Conservation (phyloP, 2,888 invertebrate genomes). For the Ptilodon capucinus region DNA sequence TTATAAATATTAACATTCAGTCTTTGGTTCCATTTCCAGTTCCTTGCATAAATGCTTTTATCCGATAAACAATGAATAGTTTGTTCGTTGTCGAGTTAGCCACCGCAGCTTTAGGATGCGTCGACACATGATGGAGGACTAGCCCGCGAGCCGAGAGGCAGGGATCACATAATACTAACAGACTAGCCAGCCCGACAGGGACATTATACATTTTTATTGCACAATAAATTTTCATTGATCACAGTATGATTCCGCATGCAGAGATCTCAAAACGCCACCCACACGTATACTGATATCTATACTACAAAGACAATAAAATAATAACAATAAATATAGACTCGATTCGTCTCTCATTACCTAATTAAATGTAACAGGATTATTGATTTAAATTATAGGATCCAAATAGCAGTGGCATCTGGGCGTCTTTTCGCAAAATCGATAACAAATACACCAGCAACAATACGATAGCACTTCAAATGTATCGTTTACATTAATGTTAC, state of each 20-base stretch:
- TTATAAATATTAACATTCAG: slow-evolving; percentile 70
- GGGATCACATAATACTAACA: slow-evolving; percentile 43
- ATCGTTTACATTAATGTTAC: no score
- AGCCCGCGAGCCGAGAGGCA: slow-evolving; percentile 17
- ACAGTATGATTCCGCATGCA: slow-evolving; percentile 62
- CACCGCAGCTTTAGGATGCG: slow-evolving; percentile 28
- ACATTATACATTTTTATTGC: slow-evolving; percentile 59
- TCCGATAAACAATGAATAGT: slow-evolving; percentile 44
- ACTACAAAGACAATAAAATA: no score
- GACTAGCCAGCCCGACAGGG: slow-evolving; percentile 55
- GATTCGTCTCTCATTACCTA: no score
- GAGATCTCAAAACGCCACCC: slow-evolving; percentile 55
- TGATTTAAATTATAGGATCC: no score
- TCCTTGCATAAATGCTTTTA: slow-evolving; percentile 61
- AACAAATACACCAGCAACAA: no score
- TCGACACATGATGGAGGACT: slow-evolving; percentile 58
- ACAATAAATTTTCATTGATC: slow-evolving; percentile 65
- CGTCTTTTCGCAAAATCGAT: no score
- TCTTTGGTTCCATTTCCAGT: slow-evolving; percentile 76
- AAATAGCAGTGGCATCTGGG: no score
- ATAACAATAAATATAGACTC: no score
- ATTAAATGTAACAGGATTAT: no score
- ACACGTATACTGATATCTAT: no score
- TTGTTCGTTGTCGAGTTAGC: slow-evolving; percentile 49
- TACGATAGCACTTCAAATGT: no score